Base-by-base conservation (phyloP, 2,797 vertebrate genomes). In the Microchirus variegatus region DNA sequence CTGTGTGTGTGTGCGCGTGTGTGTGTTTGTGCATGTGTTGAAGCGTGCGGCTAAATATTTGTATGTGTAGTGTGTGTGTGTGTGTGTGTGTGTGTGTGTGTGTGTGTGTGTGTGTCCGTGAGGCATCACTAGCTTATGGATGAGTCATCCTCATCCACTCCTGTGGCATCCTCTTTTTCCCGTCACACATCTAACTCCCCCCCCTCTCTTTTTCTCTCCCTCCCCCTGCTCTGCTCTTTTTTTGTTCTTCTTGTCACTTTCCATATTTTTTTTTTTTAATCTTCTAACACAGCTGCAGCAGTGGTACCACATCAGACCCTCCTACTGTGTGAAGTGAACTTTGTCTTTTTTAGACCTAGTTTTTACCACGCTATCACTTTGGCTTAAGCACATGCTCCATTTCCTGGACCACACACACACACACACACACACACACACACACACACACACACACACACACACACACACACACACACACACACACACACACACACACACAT, bases 81-180 rank as follows among this genome's bases (percentile, higher is more conserved):
- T 54, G 41, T 54, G 18, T 41, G 35, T 38, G 43, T 41, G 41
- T 56, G 56, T 60, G 14, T 46, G 48, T 59, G 17, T 48, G 16
- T 73, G 35, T 65, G 58, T 72, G 48, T 49, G 53, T 70, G 53
- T 71, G 63, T 63, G 47, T 80, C 37, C 51, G 26, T 70, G 68
- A 69, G 67, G 77, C 75, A 70, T 77, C 77, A 77, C 78, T 70
- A 70, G 81, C 81, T 86, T 84, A 83, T 78, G 79, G 82, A 85
- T 88, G 85, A 90, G 73, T 90, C 88, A 90, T 87, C 84, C 77
- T 72, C 65, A 69, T 78, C 75, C 46, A 10, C 79, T 80, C 54
- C 70, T 72, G 63, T 67, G 73, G 71, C 77, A 78, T 74, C 75
- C 50, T 83, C 64, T 73, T 65, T 77, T 73, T 66, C 73, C 59